phyloP scores from a whole-genome alignment of 2,888 invertebrate species.

The Synanthedon andrenaeformis region DNA sequence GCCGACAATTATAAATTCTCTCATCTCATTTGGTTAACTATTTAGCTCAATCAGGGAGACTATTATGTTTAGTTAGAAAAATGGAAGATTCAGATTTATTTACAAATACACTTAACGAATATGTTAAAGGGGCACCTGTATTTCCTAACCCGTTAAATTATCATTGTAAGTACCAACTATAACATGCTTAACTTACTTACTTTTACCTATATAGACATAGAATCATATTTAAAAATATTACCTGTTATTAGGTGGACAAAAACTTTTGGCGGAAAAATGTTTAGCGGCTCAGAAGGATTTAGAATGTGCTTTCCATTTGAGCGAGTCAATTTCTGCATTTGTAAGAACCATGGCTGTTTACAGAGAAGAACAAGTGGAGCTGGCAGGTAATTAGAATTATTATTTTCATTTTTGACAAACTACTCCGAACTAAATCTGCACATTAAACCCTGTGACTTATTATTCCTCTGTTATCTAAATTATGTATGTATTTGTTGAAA shows the following conservation, averaged over 20 bases:
- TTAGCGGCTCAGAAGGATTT: slow-evolving; percentile 33
- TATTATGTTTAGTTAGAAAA: background rate
- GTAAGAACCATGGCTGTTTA: slow-evolving; percentile 54
- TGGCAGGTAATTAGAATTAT: slow-evolving; percentile 23
- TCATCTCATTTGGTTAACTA: background rate
- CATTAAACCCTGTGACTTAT: no score
- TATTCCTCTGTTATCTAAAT: no score
- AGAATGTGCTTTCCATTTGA: slow-evolving; percentile 51
- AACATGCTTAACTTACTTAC: no score
- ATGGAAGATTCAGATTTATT: slow-evolving; percentile 64
- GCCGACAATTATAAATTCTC: no score
- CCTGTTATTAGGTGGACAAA: slow-evolving; percentile 36
- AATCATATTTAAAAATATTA: slow-evolving; percentile 1
- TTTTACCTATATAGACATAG: no score
- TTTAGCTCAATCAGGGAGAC: background rate
- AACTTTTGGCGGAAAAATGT: slow-evolving; percentile 49
- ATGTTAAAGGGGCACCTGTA: slow-evolving; percentile 36
- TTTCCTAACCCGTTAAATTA: slow-evolving; percentile 57
- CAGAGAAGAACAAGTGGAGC: slow-evolving; percentile 49
- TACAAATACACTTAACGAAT: slow-evolving; percentile 44
- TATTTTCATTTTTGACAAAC: background rate
- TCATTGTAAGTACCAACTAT: slow-evolving; percentile 37
- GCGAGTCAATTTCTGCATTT: slow-evolving; percentile 52
- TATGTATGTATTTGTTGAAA: no score
- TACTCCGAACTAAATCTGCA: no score